Evolutionary conservation across 2,888 invertebrate species (phyloP).

Genomic region (Phyllotreta striolata): DNA sequence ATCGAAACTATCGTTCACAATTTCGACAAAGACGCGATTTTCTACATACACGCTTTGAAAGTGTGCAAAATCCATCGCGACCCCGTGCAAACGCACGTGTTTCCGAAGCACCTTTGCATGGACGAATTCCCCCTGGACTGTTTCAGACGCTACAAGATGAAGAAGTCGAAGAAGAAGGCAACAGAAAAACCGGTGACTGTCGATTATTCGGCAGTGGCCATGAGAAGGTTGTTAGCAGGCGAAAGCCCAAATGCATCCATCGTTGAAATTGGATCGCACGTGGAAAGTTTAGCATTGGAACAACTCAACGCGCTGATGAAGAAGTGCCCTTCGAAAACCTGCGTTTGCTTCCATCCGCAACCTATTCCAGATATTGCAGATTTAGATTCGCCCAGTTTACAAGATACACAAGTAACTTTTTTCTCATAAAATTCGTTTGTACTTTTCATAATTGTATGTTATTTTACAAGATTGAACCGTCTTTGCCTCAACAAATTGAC

Average conservation of each 20-base stretch:
- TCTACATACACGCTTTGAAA: constrained; percentile 69
- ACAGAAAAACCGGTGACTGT: constrained; percentile 55
- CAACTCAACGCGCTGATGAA: constrained; percentile 51
- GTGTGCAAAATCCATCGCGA: constrained; percentile 65
- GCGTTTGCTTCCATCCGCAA: constrained; percentile 7
- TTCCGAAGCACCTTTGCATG: constrained; percentile 54
- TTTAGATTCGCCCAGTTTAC: constrained; percentile 69
- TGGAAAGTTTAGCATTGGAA: constrained; percentile 54
- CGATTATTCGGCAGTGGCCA: constrained; percentile 49
- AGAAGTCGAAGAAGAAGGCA: constrained; percentile 53
- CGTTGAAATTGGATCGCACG: constrained; percentile 55
- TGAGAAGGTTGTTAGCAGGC: constrained; percentile 51
- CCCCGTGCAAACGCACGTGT: constrained; percentile 47
- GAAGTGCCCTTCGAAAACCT: constrained; percentile 36
- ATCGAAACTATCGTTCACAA: constrained; percentile 65
- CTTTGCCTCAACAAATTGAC: constrained; percentile 61
- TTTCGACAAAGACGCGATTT: constrained; percentile 62
- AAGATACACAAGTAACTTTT: constrained; percentile 65
- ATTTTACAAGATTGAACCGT: constrained; percentile 50
- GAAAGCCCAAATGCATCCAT: constrained; percentile 50
- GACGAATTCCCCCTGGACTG: constrained; percentile 54
- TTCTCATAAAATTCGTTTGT: background rate
- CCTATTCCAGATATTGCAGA: constrained; percentile 49
- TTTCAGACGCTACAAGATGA: constrained; percentile 53
- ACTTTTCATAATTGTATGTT: background rate